These are phyloP conservation scores for Siniperca knerii DNA, from an alignment of 2,113 vertebrate genomes.

Conservation along the genomic window DNA sequence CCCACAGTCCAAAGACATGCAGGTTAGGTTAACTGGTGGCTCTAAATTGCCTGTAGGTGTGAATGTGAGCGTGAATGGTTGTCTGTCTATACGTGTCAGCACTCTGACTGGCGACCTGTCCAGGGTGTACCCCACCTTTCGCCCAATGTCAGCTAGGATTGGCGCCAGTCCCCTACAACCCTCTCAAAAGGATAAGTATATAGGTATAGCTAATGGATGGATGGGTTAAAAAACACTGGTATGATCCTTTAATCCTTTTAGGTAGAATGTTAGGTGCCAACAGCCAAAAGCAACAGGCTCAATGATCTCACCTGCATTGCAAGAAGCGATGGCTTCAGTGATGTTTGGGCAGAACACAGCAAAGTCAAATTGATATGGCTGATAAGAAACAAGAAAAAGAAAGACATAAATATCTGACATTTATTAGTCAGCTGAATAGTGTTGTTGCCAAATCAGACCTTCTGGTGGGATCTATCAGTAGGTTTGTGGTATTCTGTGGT, in stretches of 20 bases:
- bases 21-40: too few species aligned
- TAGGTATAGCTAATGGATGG: too few species aligned
- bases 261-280: neutral
- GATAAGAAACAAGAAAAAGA: neutral
- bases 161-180: too few species aligned
- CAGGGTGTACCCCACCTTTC: too few species aligned
- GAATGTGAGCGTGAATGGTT: too few species aligned
- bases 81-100: too few species aligned
- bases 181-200: too few species aligned
- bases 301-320: slow-evolving; percentile 86
- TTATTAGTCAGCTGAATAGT: too few species aligned
- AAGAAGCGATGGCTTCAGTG: slow-evolving; percentile 82
- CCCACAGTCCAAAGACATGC: too few species aligned
- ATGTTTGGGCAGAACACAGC: slow-evolving; percentile 97
- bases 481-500: neutral
- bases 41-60: too few species aligned
- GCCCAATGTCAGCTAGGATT: too few species aligned
- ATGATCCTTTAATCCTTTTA: neutral
- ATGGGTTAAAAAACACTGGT: neutral
- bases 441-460: neutral
- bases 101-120: too few species aligned
- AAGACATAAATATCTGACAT: neutral
- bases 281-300: neutral
- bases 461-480: neutral
- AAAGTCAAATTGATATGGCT: slow-evolving; percentile 94